These are phyloP conservation scores for Metopolophium dirhodum DNA, from an alignment of 1,140 invertebrate genomes.

Conservation along the genomic window DNA sequence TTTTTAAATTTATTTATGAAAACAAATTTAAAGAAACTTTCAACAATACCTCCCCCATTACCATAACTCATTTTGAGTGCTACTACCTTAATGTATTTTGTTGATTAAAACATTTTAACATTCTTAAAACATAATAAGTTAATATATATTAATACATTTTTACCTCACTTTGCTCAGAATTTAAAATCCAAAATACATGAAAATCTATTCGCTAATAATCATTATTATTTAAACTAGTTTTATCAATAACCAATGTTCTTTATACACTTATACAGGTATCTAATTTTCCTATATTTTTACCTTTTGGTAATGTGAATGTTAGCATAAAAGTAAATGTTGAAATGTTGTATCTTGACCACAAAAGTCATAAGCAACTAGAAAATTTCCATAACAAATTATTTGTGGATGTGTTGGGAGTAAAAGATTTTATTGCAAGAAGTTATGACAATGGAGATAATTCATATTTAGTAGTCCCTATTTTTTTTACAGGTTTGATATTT, in stretches of 20 bases:
- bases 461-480: slow-evolving; percentile 72
- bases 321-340: slow-evolving; percentile 67
- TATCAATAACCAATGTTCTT: background rate
- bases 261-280: slow-evolving; percentile 67
- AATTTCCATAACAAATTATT: slow-evolving; percentile 75
- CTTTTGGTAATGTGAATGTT: slow-evolving; percentile 79
- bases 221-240: background rate
- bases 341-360: slow-evolving; percentile 65
- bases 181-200: background rate
- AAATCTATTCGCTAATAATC: background rate
- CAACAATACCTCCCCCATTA: too few species aligned
- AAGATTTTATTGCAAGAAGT: slow-evolving; percentile 79
- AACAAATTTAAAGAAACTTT: too few species aligned
- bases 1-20: too few species aligned
- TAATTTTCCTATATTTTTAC: slow-evolving; percentile 85
- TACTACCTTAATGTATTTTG: too few species aligned
- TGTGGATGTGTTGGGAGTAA: slow-evolving; percentile 77
- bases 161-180: too few species aligned
- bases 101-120: too few species aligned
- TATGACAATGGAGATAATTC: slow-evolving; percentile 70
- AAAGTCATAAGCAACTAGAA: slow-evolving; percentile 69
- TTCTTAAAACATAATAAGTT: background rate
- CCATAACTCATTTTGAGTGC: too few species aligned
- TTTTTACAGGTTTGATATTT: slow-evolving; percentile 59
- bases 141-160: background rate